phyloP scores from a whole-genome alignment of 2,797 vertebrate genomes.

The Petrocephalus schoutedeni region DNA sequence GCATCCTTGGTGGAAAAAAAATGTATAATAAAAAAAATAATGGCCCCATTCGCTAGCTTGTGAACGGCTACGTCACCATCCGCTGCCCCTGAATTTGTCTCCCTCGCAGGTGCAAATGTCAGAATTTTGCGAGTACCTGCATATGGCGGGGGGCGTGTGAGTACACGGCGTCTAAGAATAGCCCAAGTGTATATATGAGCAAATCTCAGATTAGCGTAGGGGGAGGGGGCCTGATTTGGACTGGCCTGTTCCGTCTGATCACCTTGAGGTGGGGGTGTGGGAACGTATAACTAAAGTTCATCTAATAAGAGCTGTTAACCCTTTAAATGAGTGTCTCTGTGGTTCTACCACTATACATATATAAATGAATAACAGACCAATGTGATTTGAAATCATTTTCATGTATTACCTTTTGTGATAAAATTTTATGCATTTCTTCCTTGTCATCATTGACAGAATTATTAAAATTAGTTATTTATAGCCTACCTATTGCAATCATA shows the following conservation, averaged over 20 bases:
- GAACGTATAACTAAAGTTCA: neutral
- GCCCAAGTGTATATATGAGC: neutral
- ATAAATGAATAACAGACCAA: neutral
- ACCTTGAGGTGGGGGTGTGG: neutral
- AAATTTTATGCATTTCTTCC: neutral
- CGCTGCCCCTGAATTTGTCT: neutral
- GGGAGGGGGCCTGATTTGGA: neutral
- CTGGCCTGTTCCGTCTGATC: neutral
- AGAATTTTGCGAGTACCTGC: neutral
- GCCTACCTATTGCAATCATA: neutral
- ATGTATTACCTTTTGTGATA: neutral
- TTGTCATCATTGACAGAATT: neutral
- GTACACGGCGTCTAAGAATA: neutral
- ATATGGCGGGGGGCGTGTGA: neutral
- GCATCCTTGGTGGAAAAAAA: neutral
- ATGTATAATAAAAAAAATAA: neutral
- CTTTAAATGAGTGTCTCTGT: neutral
- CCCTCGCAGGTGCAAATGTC: neutral
- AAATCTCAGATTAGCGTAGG: neutral
- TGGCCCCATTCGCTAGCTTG: neutral
- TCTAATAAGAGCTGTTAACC: neutral
- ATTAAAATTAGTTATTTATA: neutral
- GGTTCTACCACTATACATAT: neutral
- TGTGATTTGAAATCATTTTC: neutral
- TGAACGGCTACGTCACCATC: neutral